These are phyloP conservation scores for Rhinogobius similis DNA, from an alignment of 2,113 vertebrate species.

Conservation along the genomic window DNA sequence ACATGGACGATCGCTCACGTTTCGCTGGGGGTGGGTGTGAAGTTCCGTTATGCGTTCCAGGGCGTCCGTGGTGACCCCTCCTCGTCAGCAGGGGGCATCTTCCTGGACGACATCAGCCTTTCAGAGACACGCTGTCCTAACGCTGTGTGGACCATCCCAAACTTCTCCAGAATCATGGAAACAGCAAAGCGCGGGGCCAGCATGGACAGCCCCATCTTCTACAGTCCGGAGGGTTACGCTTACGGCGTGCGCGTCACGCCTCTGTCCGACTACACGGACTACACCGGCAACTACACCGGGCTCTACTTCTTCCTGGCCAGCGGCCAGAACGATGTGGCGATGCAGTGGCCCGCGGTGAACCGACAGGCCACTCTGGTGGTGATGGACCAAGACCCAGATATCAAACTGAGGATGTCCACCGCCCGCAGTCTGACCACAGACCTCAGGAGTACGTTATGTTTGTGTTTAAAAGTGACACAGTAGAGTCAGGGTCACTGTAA, in stretches of 20 bases:
- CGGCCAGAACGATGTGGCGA: slow-evolving; percentile 82
- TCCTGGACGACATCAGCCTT: slow-evolving; percentile 85
- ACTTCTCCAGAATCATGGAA: slow-evolving; percentile 82
- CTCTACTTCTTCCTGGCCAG: slow-evolving; percentile 85
- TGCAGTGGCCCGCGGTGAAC: slow-evolving; percentile 88
- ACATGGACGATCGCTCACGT: slow-evolving; percentile 89
- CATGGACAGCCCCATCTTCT: slow-evolving; percentile 83
- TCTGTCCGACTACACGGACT: slow-evolving; percentile 52
- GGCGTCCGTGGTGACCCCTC: slow-evolving; percentile 75
- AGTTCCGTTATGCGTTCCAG: slow-evolving; percentile 91
- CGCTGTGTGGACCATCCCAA: slow-evolving; percentile 82
- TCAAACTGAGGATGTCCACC: slow-evolving; percentile 85
- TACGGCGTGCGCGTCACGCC: slow-evolving; percentile 80
- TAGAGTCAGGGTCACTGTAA: too few species aligned
- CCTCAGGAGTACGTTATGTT: slow-evolving; percentile 51
- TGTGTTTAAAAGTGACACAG: neutral
- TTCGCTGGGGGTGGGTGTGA: slow-evolving; percentile 77
- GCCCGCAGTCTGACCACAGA: slow-evolving; percentile 84
- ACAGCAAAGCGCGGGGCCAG: rapidly evolving
- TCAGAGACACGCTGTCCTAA: slow-evolving; percentile 84
- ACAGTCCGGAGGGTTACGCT: slow-evolving; percentile 86
- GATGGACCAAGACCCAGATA: slow-evolving; percentile 87
- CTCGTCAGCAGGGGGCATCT: slow-evolving; percentile 81
- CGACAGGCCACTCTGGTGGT: slow-evolving; percentile 82
- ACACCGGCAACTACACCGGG: slow-evolving; percentile 66